phyloP scores from a whole-genome alignment of 2,113 vertebrate species.

The Felis catus region DNA sequence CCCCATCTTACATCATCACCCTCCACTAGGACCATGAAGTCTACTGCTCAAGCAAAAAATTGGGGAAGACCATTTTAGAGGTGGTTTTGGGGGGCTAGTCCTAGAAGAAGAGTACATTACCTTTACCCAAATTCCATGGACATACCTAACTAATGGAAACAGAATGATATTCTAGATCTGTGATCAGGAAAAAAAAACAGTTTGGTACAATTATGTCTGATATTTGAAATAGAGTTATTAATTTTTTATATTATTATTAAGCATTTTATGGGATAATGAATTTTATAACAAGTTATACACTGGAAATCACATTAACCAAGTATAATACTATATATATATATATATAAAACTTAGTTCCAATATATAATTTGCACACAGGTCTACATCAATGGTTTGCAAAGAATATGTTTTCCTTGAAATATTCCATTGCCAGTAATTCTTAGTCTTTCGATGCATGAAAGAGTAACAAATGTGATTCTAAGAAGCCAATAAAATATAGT shows the following conservation, averaged over 20 bases:
- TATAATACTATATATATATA: no score
- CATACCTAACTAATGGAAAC: neutral
- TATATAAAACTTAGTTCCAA: neutral
- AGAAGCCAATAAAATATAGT: neutral
- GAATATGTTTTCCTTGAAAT: neutral
- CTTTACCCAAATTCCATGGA: neutral
- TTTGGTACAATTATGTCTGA: neutral
- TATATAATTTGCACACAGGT: neutral
- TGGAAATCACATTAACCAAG: neutral
- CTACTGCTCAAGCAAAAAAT: neutral
- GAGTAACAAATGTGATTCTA: neutral
- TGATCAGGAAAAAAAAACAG: neutral
- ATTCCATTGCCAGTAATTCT: neutral
- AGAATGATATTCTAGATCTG: neutral
- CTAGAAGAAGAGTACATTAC: neutral
- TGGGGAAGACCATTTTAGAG: neutral
- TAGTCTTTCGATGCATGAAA: neutral
- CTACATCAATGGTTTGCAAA: neutral
- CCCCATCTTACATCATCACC: fast-evolving
- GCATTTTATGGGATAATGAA: neutral
- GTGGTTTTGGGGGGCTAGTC: neutral
- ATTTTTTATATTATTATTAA: neutral
- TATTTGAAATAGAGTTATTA: neutral
- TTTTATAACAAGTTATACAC: neutral
- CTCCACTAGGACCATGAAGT: neutral